Percentiles rank a stretch among this genome's conserved stretches.
These are phyloP conservation scores for Epinephelus malabaricus DNA, from an alignment of 2,797 vertebrate species.

Conservation along the genomic window DNA sequence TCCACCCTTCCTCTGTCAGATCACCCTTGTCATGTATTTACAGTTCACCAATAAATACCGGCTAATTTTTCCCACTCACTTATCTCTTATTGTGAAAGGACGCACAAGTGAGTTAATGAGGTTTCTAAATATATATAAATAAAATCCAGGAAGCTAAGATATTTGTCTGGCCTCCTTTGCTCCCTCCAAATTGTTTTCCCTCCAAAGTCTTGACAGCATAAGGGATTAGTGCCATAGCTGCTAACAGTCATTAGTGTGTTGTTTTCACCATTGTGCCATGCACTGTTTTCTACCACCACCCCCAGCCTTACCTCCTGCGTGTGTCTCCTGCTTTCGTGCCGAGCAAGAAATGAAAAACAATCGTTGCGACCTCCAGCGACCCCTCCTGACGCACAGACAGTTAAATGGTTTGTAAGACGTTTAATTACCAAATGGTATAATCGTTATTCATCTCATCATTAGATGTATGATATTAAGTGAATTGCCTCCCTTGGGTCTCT, in stretches of 20 bases:
- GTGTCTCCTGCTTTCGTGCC: slow-evolving; percentile 51
- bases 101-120: slow-evolving; percentile 67
- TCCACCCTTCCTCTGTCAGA: neutral
- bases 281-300: slow-evolving; percentile 59
- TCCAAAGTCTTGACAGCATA: slow-evolving; percentile 80
- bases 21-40: slow-evolving; percentile 44
- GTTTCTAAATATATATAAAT: slow-evolving; percentile 63
- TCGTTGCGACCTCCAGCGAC: slow-evolving; percentile 89
- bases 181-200: slow-evolving; percentile 74
- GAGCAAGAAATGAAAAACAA: slow-evolving; percentile 83
- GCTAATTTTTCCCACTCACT: slow-evolving; percentile 50
- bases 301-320: slow-evolving; percentile 42
- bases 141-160: slow-evolving; percentile 55
- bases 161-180: slow-evolving; percentile 65
- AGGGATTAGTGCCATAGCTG: slow-evolving; percentile 78
- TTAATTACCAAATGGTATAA: slow-evolving; percentile 98
- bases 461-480: slow-evolving; percentile 96
- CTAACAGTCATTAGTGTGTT: slow-evolving; percentile 83
- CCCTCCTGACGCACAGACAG: slow-evolving; percentile 90
- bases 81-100: slow-evolving; percentile 56
- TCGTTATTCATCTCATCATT: slow-evolving; percentile 98
- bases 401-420: slow-evolving; percentile 97
- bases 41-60: slow-evolving; percentile 49
- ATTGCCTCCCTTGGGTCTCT: slow-evolving; percentile 92
- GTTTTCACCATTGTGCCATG: slow-evolving; percentile 81